These are phyloP conservation scores for Lithophane leautieri DNA, from an alignment of 2,888 invertebrate species.

Conservation along the genomic window DNA sequence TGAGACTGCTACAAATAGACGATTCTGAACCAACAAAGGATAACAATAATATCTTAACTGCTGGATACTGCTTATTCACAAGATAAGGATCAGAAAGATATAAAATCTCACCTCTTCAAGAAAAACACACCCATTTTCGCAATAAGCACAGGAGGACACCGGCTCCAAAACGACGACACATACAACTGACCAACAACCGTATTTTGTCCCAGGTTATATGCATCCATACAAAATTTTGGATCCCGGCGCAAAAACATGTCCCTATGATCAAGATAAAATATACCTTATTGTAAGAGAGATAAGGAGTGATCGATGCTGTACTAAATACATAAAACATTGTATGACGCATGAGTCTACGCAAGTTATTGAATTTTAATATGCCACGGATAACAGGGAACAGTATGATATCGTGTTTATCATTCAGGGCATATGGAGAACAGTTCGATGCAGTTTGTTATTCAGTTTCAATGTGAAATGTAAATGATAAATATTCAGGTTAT, in stretches of 20 bases:
- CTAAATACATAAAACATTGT: slow-evolving; percentile 85
- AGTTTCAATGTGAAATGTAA: slow-evolving; percentile 44
- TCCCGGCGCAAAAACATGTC: slow-evolving; percentile 69
- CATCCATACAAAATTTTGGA: slow-evolving; percentile 76
- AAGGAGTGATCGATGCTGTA: slow-evolving; percentile 68
- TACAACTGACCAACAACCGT: slow-evolving; percentile 77
- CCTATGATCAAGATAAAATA: slow-evolving; percentile 66
- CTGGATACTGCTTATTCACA: background rate
- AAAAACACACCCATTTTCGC: slow-evolving; percentile 81
- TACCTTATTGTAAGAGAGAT: slow-evolving; percentile 71
- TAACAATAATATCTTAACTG: slow-evolving; percentile 21
- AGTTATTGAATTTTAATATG: slow-evolving; percentile 85
- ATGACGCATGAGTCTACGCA: slow-evolving; percentile 81
- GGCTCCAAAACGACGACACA: slow-evolving; percentile 68
- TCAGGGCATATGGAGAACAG: slow-evolving; percentile 58
- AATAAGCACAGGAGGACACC: slow-evolving; percentile 65
- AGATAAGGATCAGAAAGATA: slow-evolving; percentile 25
- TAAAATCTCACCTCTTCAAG: slow-evolving; percentile 78
- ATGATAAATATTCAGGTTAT: slow-evolving; percentile 39
- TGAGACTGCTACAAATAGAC: background rate
- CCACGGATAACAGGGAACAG: slow-evolving; percentile 68
- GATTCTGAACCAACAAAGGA: slow-evolving; percentile 7
- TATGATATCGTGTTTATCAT: slow-evolving; percentile 62
- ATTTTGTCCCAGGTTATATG: slow-evolving; percentile 81
- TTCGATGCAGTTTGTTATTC: slow-evolving; percentile 59